Evolutionary conservation across 2,113 vertebrate species (phyloP).

Genomic region (Microtus richardsoni): DNA sequence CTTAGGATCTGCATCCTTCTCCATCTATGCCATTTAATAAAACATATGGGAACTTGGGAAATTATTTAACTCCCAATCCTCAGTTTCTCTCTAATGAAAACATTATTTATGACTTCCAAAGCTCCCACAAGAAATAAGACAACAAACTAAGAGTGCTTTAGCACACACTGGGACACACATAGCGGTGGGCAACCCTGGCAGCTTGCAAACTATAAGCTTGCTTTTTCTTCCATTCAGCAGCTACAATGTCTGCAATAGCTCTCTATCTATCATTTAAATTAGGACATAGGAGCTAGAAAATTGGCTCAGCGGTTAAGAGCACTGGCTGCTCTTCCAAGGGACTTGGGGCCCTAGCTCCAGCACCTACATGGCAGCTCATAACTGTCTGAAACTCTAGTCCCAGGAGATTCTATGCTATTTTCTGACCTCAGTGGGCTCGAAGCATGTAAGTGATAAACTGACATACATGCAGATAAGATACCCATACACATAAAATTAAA

Average conservation of each 20-base stretch:
- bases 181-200: not conserved
- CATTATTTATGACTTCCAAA: constrained; percentile 1
- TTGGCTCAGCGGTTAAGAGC: not conserved
- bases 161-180: not conserved
- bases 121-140: not conserved
- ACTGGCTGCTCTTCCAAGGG: not conserved
- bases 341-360: not conserved
- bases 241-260: not conserved
- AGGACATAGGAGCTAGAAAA: not conserved
- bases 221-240: not conserved
- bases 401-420: not conserved
- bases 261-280: not conserved
- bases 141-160: not conserved
- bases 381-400: not conserved
- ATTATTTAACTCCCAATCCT: not conserved
- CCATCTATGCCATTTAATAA: not conserved
- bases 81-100: not conserved
- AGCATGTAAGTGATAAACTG: too few species aligned
- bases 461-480: not conserved
- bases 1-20: not conserved
- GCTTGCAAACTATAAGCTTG: not conserved
- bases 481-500: not conserved
- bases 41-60: not conserved
- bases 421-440: not conserved
- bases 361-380: not conserved